These are phyloP conservation scores for Platalea minor DNA, from an alignment of 2,797 vertebrate genomes.

Conservation along the genomic window DNA sequence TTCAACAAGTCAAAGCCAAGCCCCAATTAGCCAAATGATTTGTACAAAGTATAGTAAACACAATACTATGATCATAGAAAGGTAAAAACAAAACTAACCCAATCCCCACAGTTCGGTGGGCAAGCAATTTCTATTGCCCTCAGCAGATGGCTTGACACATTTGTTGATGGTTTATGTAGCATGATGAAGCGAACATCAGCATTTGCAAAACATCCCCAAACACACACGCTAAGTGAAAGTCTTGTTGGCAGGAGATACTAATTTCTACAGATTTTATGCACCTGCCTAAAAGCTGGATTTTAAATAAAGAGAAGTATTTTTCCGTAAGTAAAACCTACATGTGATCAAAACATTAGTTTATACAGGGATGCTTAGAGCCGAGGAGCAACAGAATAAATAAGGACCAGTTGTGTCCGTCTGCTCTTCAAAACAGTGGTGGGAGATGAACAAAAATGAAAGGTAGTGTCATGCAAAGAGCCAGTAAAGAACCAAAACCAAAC, in stretches of 20 bases:
- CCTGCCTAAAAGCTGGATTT: background rate
- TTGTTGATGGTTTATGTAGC: background rate
- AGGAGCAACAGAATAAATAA: background rate
- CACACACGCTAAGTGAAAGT: background rate
- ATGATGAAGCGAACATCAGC: background rate
- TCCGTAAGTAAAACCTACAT: background rate
- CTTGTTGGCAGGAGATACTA: background rate
- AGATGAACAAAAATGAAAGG: background rate
- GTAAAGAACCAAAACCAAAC: background rate
- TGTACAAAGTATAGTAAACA: background rate
- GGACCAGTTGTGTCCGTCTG: background rate
- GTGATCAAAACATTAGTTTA: background rate
- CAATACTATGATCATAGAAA: background rate
- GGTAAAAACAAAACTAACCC: background rate
- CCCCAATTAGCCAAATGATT: background rate
- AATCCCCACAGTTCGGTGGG: background rate
- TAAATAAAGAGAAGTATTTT: background rate
- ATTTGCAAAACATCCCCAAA: background rate
- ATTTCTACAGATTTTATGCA: background rate
- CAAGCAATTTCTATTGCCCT: background rate
- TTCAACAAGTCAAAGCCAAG: conserved; percentile 16
- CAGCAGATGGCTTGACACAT: background rate
- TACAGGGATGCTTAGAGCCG: background rate
- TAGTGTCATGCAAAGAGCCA: background rate
- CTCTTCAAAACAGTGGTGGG: background rate